Conservation (phyloP, 2,113 vertebrate genomes). For the Etheostoma cragini region DNA sequence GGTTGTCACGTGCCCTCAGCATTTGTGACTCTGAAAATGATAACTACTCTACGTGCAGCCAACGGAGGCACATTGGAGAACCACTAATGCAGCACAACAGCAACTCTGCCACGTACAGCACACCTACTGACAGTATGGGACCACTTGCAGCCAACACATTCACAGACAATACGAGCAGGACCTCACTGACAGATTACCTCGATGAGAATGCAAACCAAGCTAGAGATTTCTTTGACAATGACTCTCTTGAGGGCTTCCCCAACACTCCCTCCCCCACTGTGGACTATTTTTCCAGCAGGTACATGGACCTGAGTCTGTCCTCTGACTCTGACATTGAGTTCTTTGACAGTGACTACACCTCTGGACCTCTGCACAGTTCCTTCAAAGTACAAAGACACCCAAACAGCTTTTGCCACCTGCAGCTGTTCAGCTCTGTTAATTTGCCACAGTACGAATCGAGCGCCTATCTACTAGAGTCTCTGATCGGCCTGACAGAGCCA, state of each 20-base stretch:
- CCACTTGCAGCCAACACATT: slow-evolving; percentile 37
- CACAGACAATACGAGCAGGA: slow-evolving; percentile 67
- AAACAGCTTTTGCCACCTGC: slow-evolving; percentile 83
- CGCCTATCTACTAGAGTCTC: slow-evolving; percentile 90
- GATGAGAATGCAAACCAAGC: slow-evolving; percentile 93
- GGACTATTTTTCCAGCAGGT: slow-evolving; percentile 84
- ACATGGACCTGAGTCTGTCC: slow-evolving; percentile 90
- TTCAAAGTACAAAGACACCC: slow-evolving; percentile 86
- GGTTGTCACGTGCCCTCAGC: slow-evolving; percentile 83
- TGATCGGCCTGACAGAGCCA: slow-evolving; percentile 88
- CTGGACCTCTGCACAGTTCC: slow-evolving; percentile 89
- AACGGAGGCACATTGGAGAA: slow-evolving; percentile 40
- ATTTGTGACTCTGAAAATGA: slow-evolving; percentile 85
- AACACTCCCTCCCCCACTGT: slow-evolving; percentile 73
- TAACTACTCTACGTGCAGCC: slow-evolving; percentile 66
- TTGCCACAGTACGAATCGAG: slow-evolving; percentile 85
- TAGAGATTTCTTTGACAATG: slow-evolving; percentile 79
- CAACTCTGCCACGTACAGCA: slow-evolving; percentile 59
- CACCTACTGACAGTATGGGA: slow-evolving; percentile 75
- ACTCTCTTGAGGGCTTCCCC: slow-evolving; percentile 74
- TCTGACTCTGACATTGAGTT: slow-evolving; percentile 93
- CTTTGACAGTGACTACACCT: slow-evolving; percentile 91
- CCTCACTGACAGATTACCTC: slow-evolving; percentile 83
- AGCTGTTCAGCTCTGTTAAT: slow-evolving; percentile 83
- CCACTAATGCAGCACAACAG: slow-evolving; percentile 79